These are phyloP conservation scores for Empidonax alnorum DNA, from an alignment of 2,113 vertebrate species.

Conservation along the genomic window DNA sequence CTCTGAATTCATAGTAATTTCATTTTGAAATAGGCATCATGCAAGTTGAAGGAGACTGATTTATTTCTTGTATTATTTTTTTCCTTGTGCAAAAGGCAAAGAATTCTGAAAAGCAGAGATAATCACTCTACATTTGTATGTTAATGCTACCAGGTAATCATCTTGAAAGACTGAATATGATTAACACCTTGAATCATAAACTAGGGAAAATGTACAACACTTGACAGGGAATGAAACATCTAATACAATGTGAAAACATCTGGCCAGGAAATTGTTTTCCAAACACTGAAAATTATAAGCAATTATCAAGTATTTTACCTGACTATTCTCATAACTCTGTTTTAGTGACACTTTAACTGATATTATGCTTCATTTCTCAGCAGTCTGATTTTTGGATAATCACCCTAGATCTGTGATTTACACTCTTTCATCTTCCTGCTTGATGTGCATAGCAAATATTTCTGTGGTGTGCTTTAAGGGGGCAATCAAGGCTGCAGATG, in stretches of 20 bases:
- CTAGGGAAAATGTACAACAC: conserved; percentile 41
- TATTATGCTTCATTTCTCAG: conserved; percentile 41
- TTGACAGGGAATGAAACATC: conserved; percentile 42
- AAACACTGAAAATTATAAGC: conserved; percentile 70
- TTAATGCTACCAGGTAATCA: conserved; percentile 67
- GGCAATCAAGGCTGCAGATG: conserved; percentile 50
- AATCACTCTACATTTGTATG: conserved; percentile 68
- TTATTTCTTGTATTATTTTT: conserved; percentile 49
- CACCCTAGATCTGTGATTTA: conserved; percentile 21
- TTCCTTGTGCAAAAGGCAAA: conserved; percentile 10
- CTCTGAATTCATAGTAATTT: conserved; percentile 15
- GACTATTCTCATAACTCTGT: conserved; percentile 53
- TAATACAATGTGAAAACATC: conserved; percentile 59
- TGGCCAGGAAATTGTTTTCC: conserved; percentile 73
- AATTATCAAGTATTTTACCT: conserved; percentile 72
- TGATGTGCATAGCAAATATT: conserved; percentile 37
- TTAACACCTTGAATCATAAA: conserved; percentile 66
- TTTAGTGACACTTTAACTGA: conserved; percentile 58
- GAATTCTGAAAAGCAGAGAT: conserved; percentile 45
- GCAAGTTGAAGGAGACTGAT: conserved; percentile 49
- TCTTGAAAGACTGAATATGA: conserved; percentile 54
- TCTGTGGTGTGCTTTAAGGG: conserved; percentile 37
- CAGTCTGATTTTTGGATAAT: conserved; percentile 55
- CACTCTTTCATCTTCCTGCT: conserved; percentile 1
- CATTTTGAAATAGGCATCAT: background rate